These are phyloP conservation scores for Himalopsyche anomala DNA, from an alignment of 2,888 invertebrate genomes.

Conservation along the genomic window DNA sequence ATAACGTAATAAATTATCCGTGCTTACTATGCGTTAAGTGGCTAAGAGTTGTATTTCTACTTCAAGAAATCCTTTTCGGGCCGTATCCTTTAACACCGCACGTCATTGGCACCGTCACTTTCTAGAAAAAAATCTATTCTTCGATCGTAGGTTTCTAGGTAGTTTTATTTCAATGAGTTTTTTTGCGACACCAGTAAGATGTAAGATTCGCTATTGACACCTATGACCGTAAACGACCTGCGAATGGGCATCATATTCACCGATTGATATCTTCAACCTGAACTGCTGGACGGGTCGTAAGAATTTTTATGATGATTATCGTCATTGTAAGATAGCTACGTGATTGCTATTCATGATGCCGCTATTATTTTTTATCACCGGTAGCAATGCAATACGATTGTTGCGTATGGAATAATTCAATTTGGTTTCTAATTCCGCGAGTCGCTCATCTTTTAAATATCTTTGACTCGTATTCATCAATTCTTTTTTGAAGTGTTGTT, in stretches of 20 bases:
- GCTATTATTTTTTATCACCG: no score
- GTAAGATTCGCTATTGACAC: neutral
- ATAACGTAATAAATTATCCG: no score
- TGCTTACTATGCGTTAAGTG: no score
- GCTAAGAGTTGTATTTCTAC: no score
- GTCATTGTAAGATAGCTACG: neutral
- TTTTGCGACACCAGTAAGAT: neutral
- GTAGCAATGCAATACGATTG: no score
- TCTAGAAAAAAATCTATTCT: neutral
- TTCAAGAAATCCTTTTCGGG: no score
- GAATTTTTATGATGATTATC: neutral
- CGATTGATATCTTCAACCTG: conserved; percentile 7
- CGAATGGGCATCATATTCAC: neutral
- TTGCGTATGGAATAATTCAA: no score
- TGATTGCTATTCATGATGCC: neutral
- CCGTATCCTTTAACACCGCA: neutral
- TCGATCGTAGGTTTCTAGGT: neutral
- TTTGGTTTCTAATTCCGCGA: no score
- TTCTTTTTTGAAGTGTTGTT: no score
- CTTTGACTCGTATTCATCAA: no score
- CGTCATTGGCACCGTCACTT: neutral
- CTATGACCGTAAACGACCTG: conserved; percentile 23
- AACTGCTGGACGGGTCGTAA: neutral
- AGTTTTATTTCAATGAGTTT: neutral
- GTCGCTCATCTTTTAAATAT: no score